A percentile compares a stretch with the other conserved stretches of the same genome.
Evolutionary conservation across 2,888 invertebrate species (phyloP).

Genomic region (Monoplex corrugatus): DNA sequence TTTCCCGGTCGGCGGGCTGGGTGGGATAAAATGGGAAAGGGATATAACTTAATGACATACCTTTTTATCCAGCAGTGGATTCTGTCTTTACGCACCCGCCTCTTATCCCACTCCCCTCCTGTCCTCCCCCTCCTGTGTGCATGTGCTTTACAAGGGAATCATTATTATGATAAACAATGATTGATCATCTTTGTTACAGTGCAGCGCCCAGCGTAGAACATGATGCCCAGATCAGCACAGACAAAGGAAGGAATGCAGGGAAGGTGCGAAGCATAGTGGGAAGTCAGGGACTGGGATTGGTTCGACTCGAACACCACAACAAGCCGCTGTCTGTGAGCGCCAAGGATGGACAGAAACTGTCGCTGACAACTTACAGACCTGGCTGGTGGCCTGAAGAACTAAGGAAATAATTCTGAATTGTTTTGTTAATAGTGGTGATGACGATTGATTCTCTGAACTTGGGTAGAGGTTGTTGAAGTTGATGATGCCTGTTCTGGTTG

Average conservation of each 20-base stretch:
- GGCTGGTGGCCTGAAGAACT: conserved; percentile 70
- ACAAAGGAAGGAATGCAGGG: conserved; percentile 85
- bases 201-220: conserved; percentile 57
- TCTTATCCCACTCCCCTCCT: too few species aligned
- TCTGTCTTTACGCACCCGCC: too few species aligned
- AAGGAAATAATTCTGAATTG: not conserved
- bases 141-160: not conserved
- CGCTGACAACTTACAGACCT: conserved; percentile 62
- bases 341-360: conserved; percentile 58
- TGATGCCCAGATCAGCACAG: conserved; percentile 66
- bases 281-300: conserved; percentile 68
- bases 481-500: too few species aligned
- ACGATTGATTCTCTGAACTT: not conserved
- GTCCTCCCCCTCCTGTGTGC: conserved; percentile 40
- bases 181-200: conserved; percentile 50
- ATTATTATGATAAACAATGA: not conserved
- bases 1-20: too few species aligned
- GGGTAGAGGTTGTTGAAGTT: too few species aligned
- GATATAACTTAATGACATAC: too few species aligned
- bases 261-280: conserved; percentile 84
- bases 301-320: conserved; percentile 65
- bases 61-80: too few species aligned
- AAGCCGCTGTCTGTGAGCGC: conserved; percentile 60
- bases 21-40: too few species aligned
- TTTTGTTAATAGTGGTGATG: not conserved